Evolutionary conservation across 2,797 vertebrate species (phyloP).

Genomic region (Chaenodraco wilsoni): DNA sequence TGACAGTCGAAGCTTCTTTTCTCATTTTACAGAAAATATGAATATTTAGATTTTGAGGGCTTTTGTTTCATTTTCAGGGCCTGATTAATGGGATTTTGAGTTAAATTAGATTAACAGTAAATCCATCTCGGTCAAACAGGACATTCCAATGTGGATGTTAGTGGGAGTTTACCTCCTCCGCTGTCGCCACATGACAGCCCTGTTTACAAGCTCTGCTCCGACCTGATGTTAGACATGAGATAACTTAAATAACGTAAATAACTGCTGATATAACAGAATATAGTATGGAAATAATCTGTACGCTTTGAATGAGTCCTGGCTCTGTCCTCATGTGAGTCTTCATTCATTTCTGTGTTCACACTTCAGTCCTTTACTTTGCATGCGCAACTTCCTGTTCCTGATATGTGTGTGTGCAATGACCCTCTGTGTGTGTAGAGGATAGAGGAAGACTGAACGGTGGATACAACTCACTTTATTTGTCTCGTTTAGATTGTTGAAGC

Average conservation of each 20-base stretch:
- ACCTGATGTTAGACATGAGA: background rate
- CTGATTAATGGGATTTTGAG: background rate
- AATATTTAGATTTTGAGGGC: background rate
- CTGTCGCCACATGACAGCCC: slow-evolving; percentile 15
- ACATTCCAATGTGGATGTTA: slow-evolving; percentile 43
- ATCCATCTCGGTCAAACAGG: slow-evolving; percentile 34
- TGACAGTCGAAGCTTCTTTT: background rate
- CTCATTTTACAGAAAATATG: background rate
- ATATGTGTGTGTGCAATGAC: background rate
- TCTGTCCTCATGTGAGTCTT: slow-evolving; percentile 40
- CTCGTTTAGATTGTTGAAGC: background rate
- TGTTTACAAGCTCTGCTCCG: slow-evolving; percentile 13
- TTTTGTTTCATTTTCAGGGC: background rate
- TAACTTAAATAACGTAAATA: background rate
- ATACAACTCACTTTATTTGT: background rate
- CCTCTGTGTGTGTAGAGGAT: background rate
- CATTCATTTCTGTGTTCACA: slow-evolving; percentile 8
- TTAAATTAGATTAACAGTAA: slow-evolving; percentile 5
- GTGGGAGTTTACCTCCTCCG: slow-evolving; percentile 27
- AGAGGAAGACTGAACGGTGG: background rate
- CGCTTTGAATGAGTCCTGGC: slow-evolving; percentile 5
- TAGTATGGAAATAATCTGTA: background rate
- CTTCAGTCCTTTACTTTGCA: slow-evolving; percentile 8
- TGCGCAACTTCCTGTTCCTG: background rate
- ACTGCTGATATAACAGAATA: background rate